A percentile compares a stretch with the other conserved stretches of the same genome.
These are phyloP conservation scores for Apamea epomidion DNA, from an alignment of 2,888 invertebrate species.

Conservation along the genomic window DNA sequence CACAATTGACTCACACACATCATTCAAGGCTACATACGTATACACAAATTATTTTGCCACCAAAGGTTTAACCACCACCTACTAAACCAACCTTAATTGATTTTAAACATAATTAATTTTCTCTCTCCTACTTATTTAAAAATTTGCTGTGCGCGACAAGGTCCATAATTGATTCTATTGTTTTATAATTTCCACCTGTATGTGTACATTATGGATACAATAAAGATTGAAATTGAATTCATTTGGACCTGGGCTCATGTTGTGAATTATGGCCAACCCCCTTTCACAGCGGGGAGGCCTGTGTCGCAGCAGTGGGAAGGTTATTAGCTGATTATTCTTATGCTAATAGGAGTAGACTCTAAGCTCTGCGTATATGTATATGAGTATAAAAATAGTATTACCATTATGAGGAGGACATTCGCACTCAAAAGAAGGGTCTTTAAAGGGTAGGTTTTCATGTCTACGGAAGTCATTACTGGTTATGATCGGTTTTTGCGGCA, in stretches of 20 bases:
- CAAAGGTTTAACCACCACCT: no score
- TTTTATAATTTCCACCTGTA: no score
- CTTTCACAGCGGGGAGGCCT: background rate
- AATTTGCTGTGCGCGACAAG: no score
- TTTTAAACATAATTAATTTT: background rate
- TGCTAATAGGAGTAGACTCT: background rate
- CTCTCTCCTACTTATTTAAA: no score
- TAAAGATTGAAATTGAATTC: no score
- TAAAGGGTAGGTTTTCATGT: slow-evolving; percentile 63
- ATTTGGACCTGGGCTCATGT: background rate
- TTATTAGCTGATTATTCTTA: background rate
- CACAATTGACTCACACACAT: no score
- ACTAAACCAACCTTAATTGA: background rate
- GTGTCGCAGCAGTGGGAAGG: no score
- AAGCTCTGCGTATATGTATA: background rate
- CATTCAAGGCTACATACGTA: background rate
- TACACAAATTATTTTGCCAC: background rate
- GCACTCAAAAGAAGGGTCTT: slow-evolving; percentile 67
- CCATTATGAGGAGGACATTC: slow-evolving; percentile 79
- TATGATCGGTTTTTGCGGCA: slow-evolving; percentile 61
- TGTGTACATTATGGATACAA: no score
- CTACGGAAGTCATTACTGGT: slow-evolving; percentile 63
- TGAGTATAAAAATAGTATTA: slow-evolving; percentile 44
- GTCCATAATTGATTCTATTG: no score
- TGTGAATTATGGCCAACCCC: background rate